Conservation (phyloP, 2,113 vertebrate species). For the Coptodon rendalli region DNA sequence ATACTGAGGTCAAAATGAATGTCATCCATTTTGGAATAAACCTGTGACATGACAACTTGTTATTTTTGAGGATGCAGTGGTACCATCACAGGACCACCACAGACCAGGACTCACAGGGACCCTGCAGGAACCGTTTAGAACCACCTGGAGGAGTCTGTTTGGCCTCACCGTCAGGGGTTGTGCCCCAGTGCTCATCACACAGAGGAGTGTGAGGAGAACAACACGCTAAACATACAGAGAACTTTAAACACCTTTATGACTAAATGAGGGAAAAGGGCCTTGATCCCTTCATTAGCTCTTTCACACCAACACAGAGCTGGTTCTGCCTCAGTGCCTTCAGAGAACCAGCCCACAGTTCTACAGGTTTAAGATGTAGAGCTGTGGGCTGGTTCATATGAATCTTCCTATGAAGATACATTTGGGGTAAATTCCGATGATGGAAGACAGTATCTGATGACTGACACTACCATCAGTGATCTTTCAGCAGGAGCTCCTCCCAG, state of each 20-base stretch:
- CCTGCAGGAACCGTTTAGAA: background rate
- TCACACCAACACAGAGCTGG: background rate
- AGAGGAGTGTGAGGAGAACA: background rate
- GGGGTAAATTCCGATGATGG: background rate
- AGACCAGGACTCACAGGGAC: background rate
- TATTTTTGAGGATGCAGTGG: background rate
- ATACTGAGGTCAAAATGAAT: background rate
- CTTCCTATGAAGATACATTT: background rate
- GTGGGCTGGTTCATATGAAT: background rate
- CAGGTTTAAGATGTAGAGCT: accelerated
- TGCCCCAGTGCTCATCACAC: background rate
- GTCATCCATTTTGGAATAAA: background rate
- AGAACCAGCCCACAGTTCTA: background rate
- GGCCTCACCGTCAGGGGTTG: background rate
- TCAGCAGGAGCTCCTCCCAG: background rate
- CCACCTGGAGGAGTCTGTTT: background rate
- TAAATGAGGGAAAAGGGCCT: background rate
- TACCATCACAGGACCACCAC: background rate
- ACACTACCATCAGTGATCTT: accelerated
- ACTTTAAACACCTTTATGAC: background rate
- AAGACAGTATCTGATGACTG: background rate
- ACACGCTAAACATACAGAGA: background rate
- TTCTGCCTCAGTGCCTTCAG: background rate
- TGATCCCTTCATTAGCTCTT: background rate
- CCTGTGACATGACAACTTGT: background rate